Conservation (phyloP, 2,888 invertebrate genomes). For the Camptogramma bilineatum region DNA sequence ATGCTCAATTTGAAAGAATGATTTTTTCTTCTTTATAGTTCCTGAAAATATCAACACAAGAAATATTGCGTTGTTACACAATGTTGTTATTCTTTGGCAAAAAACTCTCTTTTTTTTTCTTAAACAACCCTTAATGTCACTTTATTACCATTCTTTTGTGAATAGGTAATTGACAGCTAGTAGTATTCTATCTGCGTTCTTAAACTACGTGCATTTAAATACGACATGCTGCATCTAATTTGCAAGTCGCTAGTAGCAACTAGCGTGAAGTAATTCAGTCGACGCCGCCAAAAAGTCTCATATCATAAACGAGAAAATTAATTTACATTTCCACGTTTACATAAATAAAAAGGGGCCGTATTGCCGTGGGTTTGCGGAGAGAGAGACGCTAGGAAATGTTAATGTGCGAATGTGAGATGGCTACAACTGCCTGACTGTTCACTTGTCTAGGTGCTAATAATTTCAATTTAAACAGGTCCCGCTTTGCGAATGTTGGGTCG, state of each 20-base stretch:
- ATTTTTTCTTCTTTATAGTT: neutral
- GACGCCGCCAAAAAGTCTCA: slow-evolving; percentile 64
- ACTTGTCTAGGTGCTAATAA: slow-evolving; percentile 64
- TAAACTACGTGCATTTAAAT: slow-evolving; percentile 18
- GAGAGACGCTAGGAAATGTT: slow-evolving; percentile 59
- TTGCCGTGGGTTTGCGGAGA: slow-evolving; percentile 60
- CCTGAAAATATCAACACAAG: neutral
- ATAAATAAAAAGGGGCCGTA: slow-evolving; percentile 68
- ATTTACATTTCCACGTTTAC: slow-evolving; percentile 76
- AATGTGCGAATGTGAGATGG: slow-evolving; percentile 67
- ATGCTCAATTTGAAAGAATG: slow-evolving; percentile 1
- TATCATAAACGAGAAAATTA: slow-evolving; percentile 73
- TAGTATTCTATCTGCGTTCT: slow-evolving; percentile 12
- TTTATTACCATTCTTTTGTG: too few species aligned
- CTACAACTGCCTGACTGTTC: slow-evolving; percentile 65
- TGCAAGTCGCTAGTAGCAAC: slow-evolving; percentile 24
- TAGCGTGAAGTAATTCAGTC: slow-evolving; percentile 57
- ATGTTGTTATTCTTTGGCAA: too few species aligned
- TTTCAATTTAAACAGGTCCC: slow-evolving; percentile 56
- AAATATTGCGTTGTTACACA: too few species aligned
- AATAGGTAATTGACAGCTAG: too few species aligned
- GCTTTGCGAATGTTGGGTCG: slow-evolving; percentile 45
- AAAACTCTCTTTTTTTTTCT: too few species aligned
- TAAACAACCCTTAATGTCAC: too few species aligned
- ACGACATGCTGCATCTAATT: slow-evolving; percentile 20